These are phyloP conservation scores for Ia io DNA, from an alignment of 2,113 vertebrate species.

Conservation along the genomic window DNA sequence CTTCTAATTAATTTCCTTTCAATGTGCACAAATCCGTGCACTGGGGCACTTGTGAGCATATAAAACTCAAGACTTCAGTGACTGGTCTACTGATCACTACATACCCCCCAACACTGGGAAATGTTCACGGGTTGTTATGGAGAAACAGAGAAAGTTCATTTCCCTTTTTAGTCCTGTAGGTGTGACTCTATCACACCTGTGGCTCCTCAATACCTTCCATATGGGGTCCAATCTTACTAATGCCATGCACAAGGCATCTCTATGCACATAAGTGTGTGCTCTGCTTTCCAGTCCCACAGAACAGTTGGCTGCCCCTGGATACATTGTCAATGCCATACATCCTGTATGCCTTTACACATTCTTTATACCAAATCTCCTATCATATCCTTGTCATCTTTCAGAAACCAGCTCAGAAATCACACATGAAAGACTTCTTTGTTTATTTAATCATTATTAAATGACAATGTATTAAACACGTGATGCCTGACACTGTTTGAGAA, in stretches of 20 bases:
- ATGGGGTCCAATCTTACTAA: not conserved
- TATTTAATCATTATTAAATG: not conserved
- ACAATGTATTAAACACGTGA: not conserved
- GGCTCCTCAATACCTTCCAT: not conserved
- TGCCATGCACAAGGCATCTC: not conserved
- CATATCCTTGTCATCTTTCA: not conserved
- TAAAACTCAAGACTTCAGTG: not conserved
- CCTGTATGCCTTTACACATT: not conserved
- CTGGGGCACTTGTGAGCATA: not conserved
- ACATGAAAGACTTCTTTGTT: not conserved
- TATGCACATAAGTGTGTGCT: not conserved
- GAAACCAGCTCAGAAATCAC: not conserved
- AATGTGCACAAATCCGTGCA: too few relatives aligned
- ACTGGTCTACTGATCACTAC: not conserved
- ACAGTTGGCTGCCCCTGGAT: not conserved
- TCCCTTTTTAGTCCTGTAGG: not conserved
- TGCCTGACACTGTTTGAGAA: not conserved
- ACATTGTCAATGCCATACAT: not conserved
- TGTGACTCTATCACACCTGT: not conserved
- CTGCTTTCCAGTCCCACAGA: not conserved
- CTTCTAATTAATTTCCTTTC: too few relatives aligned
- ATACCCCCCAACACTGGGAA: not conserved
- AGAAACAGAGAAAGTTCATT: not conserved
- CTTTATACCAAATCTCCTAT: not conserved
- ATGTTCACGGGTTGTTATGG: rapidly evolving